phyloP scores from a whole-genome alignment of 2,113 vertebrate genomes.

The Hemiscyllium ocellatum region DNA sequence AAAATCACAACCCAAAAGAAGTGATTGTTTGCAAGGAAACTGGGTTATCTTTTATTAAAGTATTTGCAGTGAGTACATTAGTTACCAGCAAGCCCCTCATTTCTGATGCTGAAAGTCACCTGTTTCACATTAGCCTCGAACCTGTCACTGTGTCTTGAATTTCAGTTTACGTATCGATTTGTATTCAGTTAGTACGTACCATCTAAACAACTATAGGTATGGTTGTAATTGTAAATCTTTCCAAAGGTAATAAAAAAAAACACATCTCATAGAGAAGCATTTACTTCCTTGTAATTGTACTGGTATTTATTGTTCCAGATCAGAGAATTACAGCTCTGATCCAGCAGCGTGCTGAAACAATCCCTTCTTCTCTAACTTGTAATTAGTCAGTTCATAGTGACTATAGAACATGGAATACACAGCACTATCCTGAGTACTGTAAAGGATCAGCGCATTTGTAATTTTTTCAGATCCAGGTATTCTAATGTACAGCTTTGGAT shows the following conservation, averaged over 20 bases:
- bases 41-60: background rate
- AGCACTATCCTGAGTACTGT: no score
- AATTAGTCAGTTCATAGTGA: background rate
- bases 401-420: background rate
- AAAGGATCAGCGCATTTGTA: background rate
- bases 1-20: background rate
- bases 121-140: background rate
- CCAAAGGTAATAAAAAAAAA: background rate
- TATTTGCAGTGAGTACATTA: background rate
- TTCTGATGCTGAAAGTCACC: background rate
- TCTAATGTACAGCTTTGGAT: background rate
- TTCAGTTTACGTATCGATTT: background rate
- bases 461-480: background rate
- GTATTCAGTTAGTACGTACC: background rate
- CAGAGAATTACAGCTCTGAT: background rate
- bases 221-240: background rate
- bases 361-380: background rate
- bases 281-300: background rate
- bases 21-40: background rate
- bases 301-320: background rate
- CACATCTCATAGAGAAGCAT: background rate
- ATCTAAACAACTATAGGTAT: background rate
- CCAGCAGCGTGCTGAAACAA: background rate
- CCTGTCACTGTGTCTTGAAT: background rate
- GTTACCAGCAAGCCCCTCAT: background rate